Evolutionary conservation across 2,797 vertebrate genomes (phyloP).

Genomic region (Betta splendens): DNA sequence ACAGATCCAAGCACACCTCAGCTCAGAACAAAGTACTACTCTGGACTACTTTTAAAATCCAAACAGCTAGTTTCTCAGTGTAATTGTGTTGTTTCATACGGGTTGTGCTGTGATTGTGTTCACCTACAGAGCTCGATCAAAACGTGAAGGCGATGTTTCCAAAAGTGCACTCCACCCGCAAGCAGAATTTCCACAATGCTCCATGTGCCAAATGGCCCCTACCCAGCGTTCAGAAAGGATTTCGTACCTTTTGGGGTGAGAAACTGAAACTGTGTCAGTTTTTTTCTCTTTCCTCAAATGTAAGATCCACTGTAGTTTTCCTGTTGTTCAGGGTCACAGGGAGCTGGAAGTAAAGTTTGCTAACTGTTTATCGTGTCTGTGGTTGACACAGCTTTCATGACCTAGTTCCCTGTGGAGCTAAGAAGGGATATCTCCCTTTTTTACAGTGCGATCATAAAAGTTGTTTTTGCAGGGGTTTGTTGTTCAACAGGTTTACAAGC

Average conservation of each 20-base stretch:
- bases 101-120: not conserved
- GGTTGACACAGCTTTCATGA: constrained; percentile 4
- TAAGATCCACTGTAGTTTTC: too few relatives aligned
- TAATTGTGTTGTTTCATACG: not conserved
- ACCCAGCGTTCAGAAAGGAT: constrained; percentile 64
- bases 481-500: not conserved
- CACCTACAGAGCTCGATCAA: constrained; percentile 71
- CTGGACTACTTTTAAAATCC: too few relatives aligned
- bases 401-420: not conserved
- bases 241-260: constrained; percentile 71
- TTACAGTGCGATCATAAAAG: not conserved
- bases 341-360: not conserved
- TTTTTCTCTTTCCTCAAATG: too few relatives aligned
- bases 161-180: constrained; percentile 65
- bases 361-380: not conserved
- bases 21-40: too few relatives aligned
- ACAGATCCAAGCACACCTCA: too few relatives aligned
- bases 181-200: constrained; percentile 69
- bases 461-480: constrained; percentile 8
- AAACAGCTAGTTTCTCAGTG: not conserved
- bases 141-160: constrained; percentile 69
- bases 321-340: too few relatives aligned
- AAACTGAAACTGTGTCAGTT: not conserved
- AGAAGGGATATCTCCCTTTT: not conserved
- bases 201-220: constrained; percentile 76